Evolutionary conservation across 2,888 invertebrate genomes (phyloP), one percentile per base, ranked within the genome.

Genomic region (Itoplectis maculator): DNA sequence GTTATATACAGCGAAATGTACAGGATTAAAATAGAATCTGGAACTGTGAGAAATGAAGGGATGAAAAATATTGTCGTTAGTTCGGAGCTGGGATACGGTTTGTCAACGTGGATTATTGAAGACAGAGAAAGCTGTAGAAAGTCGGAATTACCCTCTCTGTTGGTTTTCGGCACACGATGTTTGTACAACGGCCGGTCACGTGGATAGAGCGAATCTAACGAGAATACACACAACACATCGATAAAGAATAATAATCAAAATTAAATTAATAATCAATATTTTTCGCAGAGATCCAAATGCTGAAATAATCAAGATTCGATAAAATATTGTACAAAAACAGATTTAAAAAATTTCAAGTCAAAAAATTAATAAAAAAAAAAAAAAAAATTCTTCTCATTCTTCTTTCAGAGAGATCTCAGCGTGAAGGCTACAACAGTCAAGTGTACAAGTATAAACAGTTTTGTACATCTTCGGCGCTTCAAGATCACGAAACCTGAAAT

Each of bases 121-220:
- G 70, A 54, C 20, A 72, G 35, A 72, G 35, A 63, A 79, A 79
- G 59, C 59, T 73, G 72, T 79, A 73, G 61, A 84, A 85, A 65
- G 51, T 59, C n/a, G 69, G 70, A 81, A 85, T 94, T 95, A 95
- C 95, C 95, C 93, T 93, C 92, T 93, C 94, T 94, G 90, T 94
- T 94, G 84, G 93, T 93, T 88, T 93, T 93, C 87, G 94, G 94
- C 78, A 90, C 87, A 89, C 91, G 92, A 90, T 92, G 93, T 92
- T 91, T 94, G 90, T 93, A 93, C 90, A 93, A 92, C 84, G 94
- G 94, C 87, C 94, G 94, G 91, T 93, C 89, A 85, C 91, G 91
- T 89, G 93, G 93, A 92, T 93, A 94, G 89, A 94, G 92, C 89
- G 92, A 89, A 94, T 94, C 94, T 94, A 94, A 90, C 93, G 84